Evolutionary conservation across 1,140 invertebrate species (phyloP), one percentile per base, ranked within the genome.

Genomic region (Meloidogyne exigua): DNA sequence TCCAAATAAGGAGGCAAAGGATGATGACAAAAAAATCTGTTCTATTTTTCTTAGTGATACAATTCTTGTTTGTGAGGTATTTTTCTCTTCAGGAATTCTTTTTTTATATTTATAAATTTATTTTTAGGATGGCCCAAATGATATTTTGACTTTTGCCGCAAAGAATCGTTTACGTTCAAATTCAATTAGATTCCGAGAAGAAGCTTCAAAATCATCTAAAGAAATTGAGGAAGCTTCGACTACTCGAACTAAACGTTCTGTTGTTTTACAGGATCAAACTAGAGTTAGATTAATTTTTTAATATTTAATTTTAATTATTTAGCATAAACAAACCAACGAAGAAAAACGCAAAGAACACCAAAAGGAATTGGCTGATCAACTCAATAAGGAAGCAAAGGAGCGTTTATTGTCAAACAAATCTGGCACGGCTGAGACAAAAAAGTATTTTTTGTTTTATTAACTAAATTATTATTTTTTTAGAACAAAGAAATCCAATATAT

Each of bases 301-400:
- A 3, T n/a, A 42, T 42, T 36, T 36, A 68, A 15, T 7, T 49
- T 49, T 44, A 44, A n/a, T 49, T 28, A n/a, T 80, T 12, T 49
- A 81, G 74, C 81, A 93, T 69, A 97, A 99, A 88, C 92, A 94
- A 81, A 95, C 94, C 26, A 92, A 94, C 0, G 97, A 99, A 89
- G 96, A 98, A 82, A 98, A 98, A 88, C 90, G 97, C 23, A 95
- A 96, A 85, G 91, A 95, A 84, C 95, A 98, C 91, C 97, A 99
- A 88, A 94, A 94, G 82, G 95, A 98, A 89, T 89, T 99, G 39
- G 94, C 93, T 0, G 91, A 92, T 68, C 91, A 92, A 75, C 88
- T 99, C 12, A 99, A 99, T 87, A 93, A 95, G 87, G 92, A 93
- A 70, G 97, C 96, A 0, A 92, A 93, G 81, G 93, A 94, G 82